Percentiles rank a stretch among this genome's conserved stretches.
These are phyloP conservation scores for Folsomia candida DNA, from an alignment of 2,888 invertebrate species.

Conservation along the genomic window DNA sequence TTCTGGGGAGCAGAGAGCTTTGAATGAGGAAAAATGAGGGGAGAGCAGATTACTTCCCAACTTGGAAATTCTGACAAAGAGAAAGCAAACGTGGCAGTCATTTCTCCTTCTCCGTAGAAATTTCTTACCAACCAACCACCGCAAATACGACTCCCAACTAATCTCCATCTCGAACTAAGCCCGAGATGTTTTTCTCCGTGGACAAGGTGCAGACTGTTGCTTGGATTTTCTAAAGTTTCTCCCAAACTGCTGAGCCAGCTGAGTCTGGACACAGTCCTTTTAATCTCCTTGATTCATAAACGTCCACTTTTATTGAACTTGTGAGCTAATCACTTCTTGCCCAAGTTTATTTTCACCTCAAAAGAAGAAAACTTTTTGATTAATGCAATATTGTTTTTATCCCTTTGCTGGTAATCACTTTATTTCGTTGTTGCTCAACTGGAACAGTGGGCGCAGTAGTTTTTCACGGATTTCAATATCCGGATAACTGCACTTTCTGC, in stretches of 20 bases:
- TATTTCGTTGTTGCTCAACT: too few relatives aligned
- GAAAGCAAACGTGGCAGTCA: constrained; percentile 15
- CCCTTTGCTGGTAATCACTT: too few relatives aligned
- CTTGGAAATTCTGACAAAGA: constrained; percentile 16
- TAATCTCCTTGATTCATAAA: constrained; percentile 16
- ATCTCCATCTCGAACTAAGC: not conserved
- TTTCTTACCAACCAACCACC: not conserved
- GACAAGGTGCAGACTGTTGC: too few relatives aligned
- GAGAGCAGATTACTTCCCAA: not conserved
- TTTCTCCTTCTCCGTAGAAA: not conserved
- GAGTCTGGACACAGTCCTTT: not conserved
- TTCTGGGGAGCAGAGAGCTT: too few relatives aligned
- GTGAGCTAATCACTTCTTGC: constrained; percentile 10
- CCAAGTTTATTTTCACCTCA: constrained; percentile 4
- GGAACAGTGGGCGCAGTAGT: too few relatives aligned
- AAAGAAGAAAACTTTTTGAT: not conserved
- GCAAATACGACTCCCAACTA: not conserved
- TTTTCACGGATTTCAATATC: too few relatives aligned
- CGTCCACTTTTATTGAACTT: constrained; percentile 10
- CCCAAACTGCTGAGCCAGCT: not conserved
- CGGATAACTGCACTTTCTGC: too few relatives aligned
- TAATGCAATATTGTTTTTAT: too few relatives aligned
- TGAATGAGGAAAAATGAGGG: constrained; percentile 16
- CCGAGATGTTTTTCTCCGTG: not conserved
- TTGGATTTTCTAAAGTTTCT: too few relatives aligned